These are phyloP conservation scores for Euclidia mi DNA, from an alignment of 2,888 invertebrate genomes.

Conservation along the genomic window DNA sequence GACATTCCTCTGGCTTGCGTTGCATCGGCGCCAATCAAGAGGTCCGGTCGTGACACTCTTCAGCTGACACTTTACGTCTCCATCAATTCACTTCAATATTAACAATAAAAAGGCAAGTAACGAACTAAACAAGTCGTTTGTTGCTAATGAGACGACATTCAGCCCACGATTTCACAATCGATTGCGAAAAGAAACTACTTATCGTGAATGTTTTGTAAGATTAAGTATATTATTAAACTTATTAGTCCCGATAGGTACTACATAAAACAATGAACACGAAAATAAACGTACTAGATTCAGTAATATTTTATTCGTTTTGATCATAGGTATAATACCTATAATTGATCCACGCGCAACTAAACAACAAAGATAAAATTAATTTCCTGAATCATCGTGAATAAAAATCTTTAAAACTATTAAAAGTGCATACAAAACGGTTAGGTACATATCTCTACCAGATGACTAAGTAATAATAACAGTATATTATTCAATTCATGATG, in stretches of 20 bases:
- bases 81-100: constrained; percentile 73
- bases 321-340: no score
- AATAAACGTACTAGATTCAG: no score
- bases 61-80: constrained; percentile 72
- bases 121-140: constrained; percentile 52
- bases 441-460: constrained; percentile 11
- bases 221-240: no score
- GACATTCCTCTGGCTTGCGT: constrained; percentile 63
- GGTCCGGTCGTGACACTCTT: constrained; percentile 76
- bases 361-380: background rate
- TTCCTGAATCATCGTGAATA: background rate
- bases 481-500: constrained; percentile 27
- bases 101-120: constrained; percentile 67
- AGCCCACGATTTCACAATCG: constrained; percentile 28
- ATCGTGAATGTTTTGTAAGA: background rate
- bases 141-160: constrained; percentile 64
- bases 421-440: constrained; percentile 23
- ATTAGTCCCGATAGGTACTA: no score
- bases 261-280: no score
- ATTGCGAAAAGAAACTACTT: constrained; percentile 7
- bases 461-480: constrained; percentile 10
- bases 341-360: background rate
- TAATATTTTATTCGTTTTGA: no score
- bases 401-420: constrained; percentile 18
- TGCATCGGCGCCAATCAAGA: constrained; percentile 74